These are phyloP conservation scores for Galbula dea DNA, from an alignment of 2,113 vertebrate species.

Conservation along the genomic window DNA sequence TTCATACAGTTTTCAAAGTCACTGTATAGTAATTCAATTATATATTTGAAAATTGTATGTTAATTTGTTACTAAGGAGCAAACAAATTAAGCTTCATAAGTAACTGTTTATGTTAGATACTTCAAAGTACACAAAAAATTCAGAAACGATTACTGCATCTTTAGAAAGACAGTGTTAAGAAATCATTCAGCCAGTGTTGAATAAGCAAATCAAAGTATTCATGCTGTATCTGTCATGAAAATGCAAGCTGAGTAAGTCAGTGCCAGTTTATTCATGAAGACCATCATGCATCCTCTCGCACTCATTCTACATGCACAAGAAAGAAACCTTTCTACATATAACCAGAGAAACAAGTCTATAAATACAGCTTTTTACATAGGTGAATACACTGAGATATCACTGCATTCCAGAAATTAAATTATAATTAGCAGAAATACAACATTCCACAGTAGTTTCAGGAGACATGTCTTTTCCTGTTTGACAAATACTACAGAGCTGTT, in stretches of 20 bases:
- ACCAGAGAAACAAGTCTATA: conserved; percentile 9
- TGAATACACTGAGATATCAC: conserved; percentile 15
- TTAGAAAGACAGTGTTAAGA: conserved; percentile 74
- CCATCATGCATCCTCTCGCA: conserved; percentile 70
- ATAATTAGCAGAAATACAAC: conserved; percentile 32
- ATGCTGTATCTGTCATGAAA: conserved; percentile 70
- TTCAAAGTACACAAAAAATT: conserved; percentile 35
- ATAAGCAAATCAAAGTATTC: conserved; percentile 75
- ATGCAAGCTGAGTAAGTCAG: conserved; percentile 69
- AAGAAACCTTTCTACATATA: conserved; percentile 13
- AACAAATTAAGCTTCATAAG: conserved; percentile 50
- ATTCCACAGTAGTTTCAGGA: neutral
- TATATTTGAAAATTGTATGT: conserved; percentile 18
- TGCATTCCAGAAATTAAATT: conserved; percentile 46
- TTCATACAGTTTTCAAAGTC: conserved; percentile 42
- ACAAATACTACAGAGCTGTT: neutral
- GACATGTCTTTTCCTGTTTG: neutral
- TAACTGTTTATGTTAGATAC: conserved; percentile 2
- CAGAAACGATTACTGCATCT: conserved; percentile 74
- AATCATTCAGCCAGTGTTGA: conserved; percentile 73
- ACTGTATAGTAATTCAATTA: conserved; percentile 42
- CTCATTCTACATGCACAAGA: conserved; percentile 69
- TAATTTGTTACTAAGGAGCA: conserved; percentile 59
- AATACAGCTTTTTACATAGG: conserved; percentile 17
- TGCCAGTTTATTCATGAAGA: conserved; percentile 63